A percentile compares a stretch with the other conserved stretches of the same genome.
phyloP scores from a whole-genome alignment of 2,888 invertebrate genomes.

The Asteroscopus sphinx region DNA sequence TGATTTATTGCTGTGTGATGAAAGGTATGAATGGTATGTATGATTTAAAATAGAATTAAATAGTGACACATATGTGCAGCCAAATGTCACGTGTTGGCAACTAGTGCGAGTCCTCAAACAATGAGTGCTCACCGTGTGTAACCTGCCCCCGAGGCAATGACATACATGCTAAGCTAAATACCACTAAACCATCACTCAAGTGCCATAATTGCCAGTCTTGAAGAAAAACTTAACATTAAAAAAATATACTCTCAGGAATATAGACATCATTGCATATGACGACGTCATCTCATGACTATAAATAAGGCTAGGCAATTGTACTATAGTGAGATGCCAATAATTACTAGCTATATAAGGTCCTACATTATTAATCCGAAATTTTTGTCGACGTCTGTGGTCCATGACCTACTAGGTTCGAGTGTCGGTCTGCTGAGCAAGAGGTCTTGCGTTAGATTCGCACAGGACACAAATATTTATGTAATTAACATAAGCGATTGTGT shows the following conservation, averaged over 20 bases:
- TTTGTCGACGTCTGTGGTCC: no score
- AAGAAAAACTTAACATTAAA: constrained; percentile 69
- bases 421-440: no score
- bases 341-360: constrained; percentile 41
- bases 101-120: constrained; percentile 69
- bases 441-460: no score
- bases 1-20: constrained; percentile 48
- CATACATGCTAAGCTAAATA: constrained; percentile 72
- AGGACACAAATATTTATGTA: no score
- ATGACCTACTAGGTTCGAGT: no score
- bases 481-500: no score
- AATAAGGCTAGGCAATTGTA: constrained; percentile 86
- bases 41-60: constrained; percentile 61
- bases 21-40: constrained; percentile 23
- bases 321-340: constrained; percentile 74
- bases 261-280: constrained; percentile 53
- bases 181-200: constrained; percentile 65
- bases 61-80: constrained; percentile 78
- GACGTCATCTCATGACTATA: constrained; percentile 73
- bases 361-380: no score
- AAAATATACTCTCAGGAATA: constrained; percentile 57
- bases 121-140: constrained; percentile 72
- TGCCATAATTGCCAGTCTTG: constrained; percentile 73
- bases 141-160: constrained; percentile 71
- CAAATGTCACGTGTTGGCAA: constrained; percentile 80